These are phyloP conservation scores for Redunca redunca DNA, from an alignment of 2,113 vertebrate genomes.

Conservation along the genomic window DNA sequence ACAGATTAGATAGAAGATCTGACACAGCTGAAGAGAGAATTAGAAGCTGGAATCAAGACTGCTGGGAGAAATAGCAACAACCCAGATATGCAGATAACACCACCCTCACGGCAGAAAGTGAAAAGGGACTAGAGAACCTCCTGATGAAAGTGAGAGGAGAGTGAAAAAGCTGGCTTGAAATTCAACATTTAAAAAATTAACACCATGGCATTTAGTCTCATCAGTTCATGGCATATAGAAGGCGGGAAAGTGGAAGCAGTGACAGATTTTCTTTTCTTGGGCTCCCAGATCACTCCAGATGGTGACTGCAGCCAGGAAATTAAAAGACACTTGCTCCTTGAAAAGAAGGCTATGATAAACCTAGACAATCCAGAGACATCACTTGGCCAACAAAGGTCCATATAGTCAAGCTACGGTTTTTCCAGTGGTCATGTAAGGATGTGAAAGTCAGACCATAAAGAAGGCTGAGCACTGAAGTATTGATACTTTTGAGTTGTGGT, in stretches of 20 bases:
- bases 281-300: neutral
- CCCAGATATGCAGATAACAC: neutral
- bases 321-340: neutral
- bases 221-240: neutral
- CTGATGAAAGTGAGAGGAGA: neutral
- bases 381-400: neutral
- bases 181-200: neutral
- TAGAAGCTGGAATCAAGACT: neutral
- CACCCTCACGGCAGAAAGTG: neutral
- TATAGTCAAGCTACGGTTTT: neutral
- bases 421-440: neutral
- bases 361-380: neutral
- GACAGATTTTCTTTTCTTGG: neutral
- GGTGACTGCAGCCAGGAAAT: neutral
- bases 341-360: neutral
- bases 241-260: neutral
- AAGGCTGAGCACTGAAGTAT: neutral
- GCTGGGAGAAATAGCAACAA: neutral
- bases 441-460: neutral
- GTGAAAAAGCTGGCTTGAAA: neutral
- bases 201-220: neutral
- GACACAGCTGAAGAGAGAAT: neutral
- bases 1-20: neutral
- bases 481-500: neutral
- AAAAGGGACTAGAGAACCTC: neutral